Conservation (phyloP, 2,888 invertebrate genomes). For the Frankliniella fusca region DNA sequence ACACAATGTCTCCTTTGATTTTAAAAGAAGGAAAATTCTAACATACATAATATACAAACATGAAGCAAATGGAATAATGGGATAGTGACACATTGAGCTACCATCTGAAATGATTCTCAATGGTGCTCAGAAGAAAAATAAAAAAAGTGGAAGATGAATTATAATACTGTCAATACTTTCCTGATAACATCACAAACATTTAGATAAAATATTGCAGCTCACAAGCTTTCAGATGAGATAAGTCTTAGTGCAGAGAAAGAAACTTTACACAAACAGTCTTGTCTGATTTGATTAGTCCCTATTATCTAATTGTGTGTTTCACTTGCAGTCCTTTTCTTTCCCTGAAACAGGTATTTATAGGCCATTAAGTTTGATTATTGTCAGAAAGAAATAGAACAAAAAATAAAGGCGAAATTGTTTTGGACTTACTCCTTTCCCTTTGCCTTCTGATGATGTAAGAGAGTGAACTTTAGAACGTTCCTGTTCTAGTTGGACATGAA, state of each 20-base stretch:
- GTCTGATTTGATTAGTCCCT: neutral
- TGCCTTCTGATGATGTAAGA: conserved; percentile 53
- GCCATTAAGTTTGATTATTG: neutral
- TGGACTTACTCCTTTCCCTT: conserved; percentile 47
- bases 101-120: too few relatives aligned
- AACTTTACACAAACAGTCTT: neutral
- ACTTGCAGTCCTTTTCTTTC: conserved; percentile 17
- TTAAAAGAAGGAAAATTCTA: too few relatives aligned
- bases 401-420: neutral
- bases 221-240: neutral
- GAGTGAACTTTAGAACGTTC: conserved; percentile 64
- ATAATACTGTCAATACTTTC: neutral
- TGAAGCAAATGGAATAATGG: neutral
- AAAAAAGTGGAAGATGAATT: too few relatives aligned
- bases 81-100: neutral
- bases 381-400: neutral
- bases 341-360: neutral
- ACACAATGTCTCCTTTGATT: too few relatives aligned
- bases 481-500: conserved; percentile 69
- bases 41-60: too few relatives aligned
- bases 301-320: neutral
- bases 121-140: too few relatives aligned
- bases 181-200: neutral
- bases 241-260: neutral
- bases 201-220: neutral